Percentiles rank a stretch among this genome's conserved stretches.
Evolutionary conservation across 35 echinoderm and acorn worm species (phyloP).

Genomic region (Holothuria glaberrima): DNA sequence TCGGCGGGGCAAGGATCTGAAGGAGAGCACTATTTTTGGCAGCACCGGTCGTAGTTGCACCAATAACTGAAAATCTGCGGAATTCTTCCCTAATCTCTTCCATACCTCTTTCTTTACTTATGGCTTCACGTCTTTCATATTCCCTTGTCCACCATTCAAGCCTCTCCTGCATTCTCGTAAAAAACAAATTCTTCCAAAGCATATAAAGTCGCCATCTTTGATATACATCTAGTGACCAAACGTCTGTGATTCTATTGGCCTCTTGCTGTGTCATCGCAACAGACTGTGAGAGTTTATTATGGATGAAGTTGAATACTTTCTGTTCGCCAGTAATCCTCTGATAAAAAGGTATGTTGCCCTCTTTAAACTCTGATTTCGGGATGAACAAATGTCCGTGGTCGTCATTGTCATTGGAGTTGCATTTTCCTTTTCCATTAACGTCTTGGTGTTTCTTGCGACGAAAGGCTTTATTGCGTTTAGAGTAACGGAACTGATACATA

Average conservation of each 20-base stretch:
- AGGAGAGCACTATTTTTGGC: constrained; percentile 63
- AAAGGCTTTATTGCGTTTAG: too few relatives aligned
- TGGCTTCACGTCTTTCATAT: constrained; percentile 42
- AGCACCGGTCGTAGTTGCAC: constrained; percentile 82
- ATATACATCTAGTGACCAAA: constrained; percentile 57
- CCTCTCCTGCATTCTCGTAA: not conserved
- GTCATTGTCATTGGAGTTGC: not conserved
- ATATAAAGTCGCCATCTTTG: constrained; percentile 70
- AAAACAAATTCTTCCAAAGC: constrained; percentile 45
- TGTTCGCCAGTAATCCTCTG: not conserved
- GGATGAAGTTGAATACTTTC: not conserved
- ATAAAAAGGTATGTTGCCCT: not conserved
- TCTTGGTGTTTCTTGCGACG: not conserved
- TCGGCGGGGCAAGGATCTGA: constrained; percentile 55
- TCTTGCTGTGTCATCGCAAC: constrained; percentile 29
- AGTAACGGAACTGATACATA: too few relatives aligned
- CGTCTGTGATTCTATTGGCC: constrained; percentile 27
- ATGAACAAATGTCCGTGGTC: not conserved
- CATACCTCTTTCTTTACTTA: constrained; percentile 42
- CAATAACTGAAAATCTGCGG: constrained; percentile 66
- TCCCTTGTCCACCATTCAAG: not conserved
- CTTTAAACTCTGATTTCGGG: too few relatives aligned
- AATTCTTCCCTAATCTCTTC: constrained; percentile 54
- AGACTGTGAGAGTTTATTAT: not conserved
- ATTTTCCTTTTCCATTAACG: constrained; percentile 2